Percentiles rank a stretch among this genome's conserved stretches.
These are phyloP conservation scores for Chloromyia formosa DNA, from an alignment of 2,888 invertebrate genomes.

Conservation along the genomic window DNA sequence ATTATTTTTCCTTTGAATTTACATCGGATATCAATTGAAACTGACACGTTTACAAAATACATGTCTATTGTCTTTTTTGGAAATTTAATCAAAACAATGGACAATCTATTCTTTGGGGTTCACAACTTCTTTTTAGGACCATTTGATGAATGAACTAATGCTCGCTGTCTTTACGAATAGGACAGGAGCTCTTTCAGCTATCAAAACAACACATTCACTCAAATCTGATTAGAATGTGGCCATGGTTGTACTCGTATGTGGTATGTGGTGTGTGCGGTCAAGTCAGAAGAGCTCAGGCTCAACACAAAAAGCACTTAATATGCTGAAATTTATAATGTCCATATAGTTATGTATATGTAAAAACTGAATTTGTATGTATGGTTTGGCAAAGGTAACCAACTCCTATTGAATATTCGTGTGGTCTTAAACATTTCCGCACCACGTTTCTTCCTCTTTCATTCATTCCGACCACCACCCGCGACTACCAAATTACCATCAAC, in stretches of 20 bases:
- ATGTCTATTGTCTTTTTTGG: not conserved
- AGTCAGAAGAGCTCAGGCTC: no score
- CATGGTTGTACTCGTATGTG: no score
- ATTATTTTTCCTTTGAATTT: not conserved
- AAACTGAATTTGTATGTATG: constrained; percentile 20
- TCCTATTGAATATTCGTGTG: constrained; percentile 33
- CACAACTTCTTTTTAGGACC: not conserved
- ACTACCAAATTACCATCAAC: constrained; percentile 12
- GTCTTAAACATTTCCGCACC: constrained; percentile 35
- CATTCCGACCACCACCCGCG: not conserved
- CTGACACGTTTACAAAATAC: constrained; percentile 33
- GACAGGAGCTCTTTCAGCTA: constrained; percentile 34
- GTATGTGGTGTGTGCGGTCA: no score
- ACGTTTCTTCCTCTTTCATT: not conserved
- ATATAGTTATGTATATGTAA: no score
- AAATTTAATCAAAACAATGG: constrained; percentile 9
- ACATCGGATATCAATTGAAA: not conserved
- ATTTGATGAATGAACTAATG: constrained; percentile 24
- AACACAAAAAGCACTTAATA: no score
- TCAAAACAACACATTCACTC: constrained; percentile 34
- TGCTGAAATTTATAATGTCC: no score
- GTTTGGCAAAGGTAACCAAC: not conserved
- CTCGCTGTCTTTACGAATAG: not conserved
- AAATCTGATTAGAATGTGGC: constrained; percentile 19
- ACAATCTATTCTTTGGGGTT: not conserved